Evolutionary conservation across 37 sponge, comb jelly and placozoan species (phyloP).

Genomic region (Theonella swinhoei): DNA sequence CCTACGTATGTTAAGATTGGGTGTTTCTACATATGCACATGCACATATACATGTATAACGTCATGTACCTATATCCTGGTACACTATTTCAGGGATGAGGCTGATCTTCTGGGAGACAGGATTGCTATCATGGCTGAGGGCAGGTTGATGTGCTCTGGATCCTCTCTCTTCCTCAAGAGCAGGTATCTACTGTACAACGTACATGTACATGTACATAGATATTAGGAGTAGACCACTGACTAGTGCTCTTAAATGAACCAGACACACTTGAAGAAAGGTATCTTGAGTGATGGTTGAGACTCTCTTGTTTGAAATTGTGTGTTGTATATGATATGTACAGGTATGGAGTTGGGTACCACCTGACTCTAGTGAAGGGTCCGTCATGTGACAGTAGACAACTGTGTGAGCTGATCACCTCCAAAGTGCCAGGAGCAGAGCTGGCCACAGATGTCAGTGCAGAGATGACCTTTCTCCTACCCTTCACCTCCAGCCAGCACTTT

Average conservation of each 20-base stretch:
- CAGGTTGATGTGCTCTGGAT: conserved; percentile 68
- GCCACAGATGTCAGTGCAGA: conserved; percentile 87
- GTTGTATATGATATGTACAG: conserved; percentile 6
- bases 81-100: conserved; percentile 95
- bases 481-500: conserved; percentile 61
- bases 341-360: conserved; percentile 97
- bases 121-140: conserved; percentile 92
- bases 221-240: not conserved
- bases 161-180: conserved; percentile 85
- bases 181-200: conserved; percentile 4
- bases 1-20: conserved; percentile 25
- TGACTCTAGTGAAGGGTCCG: conserved; percentile 83
- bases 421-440: conserved; percentile 57
- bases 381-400: conserved; percentile 70
- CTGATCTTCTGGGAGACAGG: conserved; percentile 91
- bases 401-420: conserved; percentile 37
- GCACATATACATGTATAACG: no score
- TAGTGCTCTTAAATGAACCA: not conserved
- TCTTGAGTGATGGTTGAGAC: no score
- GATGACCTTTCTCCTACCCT: conserved; percentile 87
- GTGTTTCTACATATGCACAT: no score
- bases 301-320: not conserved
- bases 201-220: not conserved
- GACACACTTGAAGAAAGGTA: not conserved
- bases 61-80: no score